Conservation (phyloP, 2,888 invertebrate species). For the Drosophila rellima region DNA sequence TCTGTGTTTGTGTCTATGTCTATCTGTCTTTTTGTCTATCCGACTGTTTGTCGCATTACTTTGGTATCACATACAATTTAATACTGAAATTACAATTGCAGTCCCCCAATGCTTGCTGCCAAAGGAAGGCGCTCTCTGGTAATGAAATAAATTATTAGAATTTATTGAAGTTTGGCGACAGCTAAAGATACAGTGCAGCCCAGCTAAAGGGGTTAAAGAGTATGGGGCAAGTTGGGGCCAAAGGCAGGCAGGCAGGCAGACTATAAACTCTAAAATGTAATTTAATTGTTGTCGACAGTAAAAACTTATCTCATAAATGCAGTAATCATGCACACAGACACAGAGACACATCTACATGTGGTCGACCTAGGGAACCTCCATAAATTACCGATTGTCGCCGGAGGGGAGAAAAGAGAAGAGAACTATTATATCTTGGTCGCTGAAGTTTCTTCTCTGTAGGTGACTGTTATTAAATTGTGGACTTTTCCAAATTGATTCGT, state of each 20-base stretch:
- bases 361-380: constrained; percentile 1
- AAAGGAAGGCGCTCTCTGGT: constrained; percentile 34
- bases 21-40: constrained; percentile 4
- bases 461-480: constrained; percentile 9
- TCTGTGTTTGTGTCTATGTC: constrained; percentile 1
- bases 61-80: constrained; percentile 33
- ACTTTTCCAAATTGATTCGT: constrained; percentile 3
- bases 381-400: constrained; percentile 11
- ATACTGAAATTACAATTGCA: constrained; percentile 45
- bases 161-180: constrained; percentile 68
- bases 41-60: constrained; percentile 13
- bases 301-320: constrained; percentile 75
- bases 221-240: neutral
- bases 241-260: constrained; percentile 18
- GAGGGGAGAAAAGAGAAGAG: neutral
- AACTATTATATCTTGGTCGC: neutral
- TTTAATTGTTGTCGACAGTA: constrained; percentile 71
- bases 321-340: constrained; percentile 54
- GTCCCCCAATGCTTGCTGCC: constrained; percentile 17
- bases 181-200: constrained; percentile 29
- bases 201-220: constrained; percentile 18
- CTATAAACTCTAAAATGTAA: constrained; percentile 75
- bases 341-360: constrained; percentile 24
- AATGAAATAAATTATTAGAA: constrained; percentile 71
- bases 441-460: neutral